Conservation (phyloP, 2,888 invertebrate genomes). For the Meliscaeva auricollis region DNA sequence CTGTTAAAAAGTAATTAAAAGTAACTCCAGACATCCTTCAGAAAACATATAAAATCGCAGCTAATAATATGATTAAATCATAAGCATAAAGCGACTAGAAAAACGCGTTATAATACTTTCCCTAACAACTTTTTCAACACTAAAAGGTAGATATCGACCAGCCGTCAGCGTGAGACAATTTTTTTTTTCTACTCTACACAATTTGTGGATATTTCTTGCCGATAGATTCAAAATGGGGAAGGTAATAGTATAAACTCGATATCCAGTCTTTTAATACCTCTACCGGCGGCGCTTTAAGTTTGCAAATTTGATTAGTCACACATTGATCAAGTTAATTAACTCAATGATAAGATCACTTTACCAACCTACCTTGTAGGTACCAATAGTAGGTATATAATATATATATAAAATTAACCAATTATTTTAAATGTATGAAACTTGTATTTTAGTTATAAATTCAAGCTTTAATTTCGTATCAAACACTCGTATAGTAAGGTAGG, state of each 20-base stretch:
- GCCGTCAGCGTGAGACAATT: slow-evolving; percentile 38
- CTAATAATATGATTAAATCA: slow-evolving; percentile 45
- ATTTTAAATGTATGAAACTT: no score
- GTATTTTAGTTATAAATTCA: no score
- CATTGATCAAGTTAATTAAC: no score
- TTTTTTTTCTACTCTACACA: slow-evolving; percentile 14
- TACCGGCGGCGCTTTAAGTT: no score
- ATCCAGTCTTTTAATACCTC: not conserved
- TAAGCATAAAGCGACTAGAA: slow-evolving; percentile 56
- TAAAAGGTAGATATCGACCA: not conserved
- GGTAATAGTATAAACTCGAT: not conserved
- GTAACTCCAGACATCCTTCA: slow-evolving; percentile 59
- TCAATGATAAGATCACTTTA: no score
- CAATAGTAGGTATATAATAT: no score
- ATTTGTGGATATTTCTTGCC: no score
- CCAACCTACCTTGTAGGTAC: no score
- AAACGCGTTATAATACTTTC: slow-evolving; percentile 69
- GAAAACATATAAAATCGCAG: not conserved
- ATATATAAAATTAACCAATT: no score
- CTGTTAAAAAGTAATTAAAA: slow-evolving; percentile 5
- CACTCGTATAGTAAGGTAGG: no score
- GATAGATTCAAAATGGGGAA: not conserved
- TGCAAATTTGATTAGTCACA: no score
- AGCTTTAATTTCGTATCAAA: no score
- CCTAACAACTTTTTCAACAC: slow-evolving; percentile 41